Conservation (phyloP, 1,140 invertebrate genomes). For the Aphaenogaster floridana region DNA sequence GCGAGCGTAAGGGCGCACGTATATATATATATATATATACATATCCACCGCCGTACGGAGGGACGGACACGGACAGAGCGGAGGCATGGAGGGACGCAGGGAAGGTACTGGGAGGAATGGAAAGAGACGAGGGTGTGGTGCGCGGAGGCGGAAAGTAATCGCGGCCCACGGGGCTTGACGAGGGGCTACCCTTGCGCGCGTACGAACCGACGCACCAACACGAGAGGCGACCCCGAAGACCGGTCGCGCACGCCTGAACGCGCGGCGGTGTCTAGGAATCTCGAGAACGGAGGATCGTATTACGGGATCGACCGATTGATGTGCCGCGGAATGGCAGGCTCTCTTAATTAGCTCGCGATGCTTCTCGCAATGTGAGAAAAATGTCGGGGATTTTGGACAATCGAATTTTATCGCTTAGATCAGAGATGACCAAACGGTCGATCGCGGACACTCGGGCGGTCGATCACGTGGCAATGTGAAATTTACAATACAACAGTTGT, state of each 20-base stretch:
- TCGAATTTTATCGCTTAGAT: not conserved
- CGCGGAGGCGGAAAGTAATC: conserved; percentile 87
- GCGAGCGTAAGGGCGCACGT: conserved; percentile 23
- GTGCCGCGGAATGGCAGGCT: not conserved
- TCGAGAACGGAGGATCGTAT: conserved; percentile 69
- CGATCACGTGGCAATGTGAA: no score
- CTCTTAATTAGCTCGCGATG: conserved; percentile 64
- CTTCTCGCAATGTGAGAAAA: not conserved
- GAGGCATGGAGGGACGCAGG: conserved; percentile 71
- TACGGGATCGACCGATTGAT: conserved; percentile 61
- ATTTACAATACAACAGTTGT: no score
- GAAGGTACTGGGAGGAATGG: conserved; percentile 74
- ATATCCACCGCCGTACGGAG: conserved; percentile 52
- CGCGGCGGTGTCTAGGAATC: conserved; percentile 62
- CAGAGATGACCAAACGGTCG: no score
- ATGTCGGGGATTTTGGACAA: not conserved
- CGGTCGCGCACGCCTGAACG: conserved; percentile 29
- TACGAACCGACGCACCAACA: conserved; percentile 56
- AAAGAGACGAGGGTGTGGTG: conserved; percentile 84
- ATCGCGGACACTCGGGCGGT: no score
- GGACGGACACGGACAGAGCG: conserved; percentile 63
- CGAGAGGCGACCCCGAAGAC: conserved; percentile 36
- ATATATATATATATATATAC: conserved; percentile 41
- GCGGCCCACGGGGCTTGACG: conserved; percentile 79
- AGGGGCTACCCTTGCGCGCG: conserved; percentile 74